A percentile compares a stretch with the other conserved stretches of the same genome.
Evolutionary conservation across 2,113 vertebrate species (phyloP).

Genomic region (Erythrocercus mccallii): DNA sequence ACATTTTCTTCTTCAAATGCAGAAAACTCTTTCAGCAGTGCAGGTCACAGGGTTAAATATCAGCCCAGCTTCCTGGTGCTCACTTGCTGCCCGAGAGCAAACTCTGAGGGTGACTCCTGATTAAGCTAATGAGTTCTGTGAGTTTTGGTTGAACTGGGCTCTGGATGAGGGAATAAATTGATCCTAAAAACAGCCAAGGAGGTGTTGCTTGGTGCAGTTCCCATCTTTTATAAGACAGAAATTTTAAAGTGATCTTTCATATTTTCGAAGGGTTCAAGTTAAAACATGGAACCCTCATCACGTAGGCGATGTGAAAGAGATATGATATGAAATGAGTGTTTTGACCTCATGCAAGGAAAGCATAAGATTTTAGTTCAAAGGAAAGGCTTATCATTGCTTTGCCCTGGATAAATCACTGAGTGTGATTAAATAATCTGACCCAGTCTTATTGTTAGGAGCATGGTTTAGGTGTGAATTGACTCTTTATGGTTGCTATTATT

Average conservation of each 20-base stretch:
- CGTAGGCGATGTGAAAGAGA: not conserved
- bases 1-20: not conserved
- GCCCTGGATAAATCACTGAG: not conserved
- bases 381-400: not conserved
- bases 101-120: not conserved
- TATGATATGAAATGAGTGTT: not conserved
- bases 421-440: not conserved
- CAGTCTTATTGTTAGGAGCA: not conserved
- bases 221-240: not conserved
- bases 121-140: not conserved
- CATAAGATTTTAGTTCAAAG: not conserved
- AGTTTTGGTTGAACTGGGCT: not conserved
- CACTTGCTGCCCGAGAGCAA: not conserved
- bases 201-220: not conserved
- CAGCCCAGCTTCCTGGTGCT: not conserved
- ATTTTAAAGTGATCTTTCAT: not conserved
- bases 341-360: not conserved
- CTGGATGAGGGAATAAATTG: not conserved
- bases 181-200: not conserved
- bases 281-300: not conserved
- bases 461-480: not conserved
- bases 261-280: not conserved
- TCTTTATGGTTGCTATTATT: not conserved
- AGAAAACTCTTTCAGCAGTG: not conserved
- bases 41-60: not conserved